phyloP scores from a whole-genome alignment of 2,797 vertebrate genomes.

The Glossophaga mutica region DNA sequence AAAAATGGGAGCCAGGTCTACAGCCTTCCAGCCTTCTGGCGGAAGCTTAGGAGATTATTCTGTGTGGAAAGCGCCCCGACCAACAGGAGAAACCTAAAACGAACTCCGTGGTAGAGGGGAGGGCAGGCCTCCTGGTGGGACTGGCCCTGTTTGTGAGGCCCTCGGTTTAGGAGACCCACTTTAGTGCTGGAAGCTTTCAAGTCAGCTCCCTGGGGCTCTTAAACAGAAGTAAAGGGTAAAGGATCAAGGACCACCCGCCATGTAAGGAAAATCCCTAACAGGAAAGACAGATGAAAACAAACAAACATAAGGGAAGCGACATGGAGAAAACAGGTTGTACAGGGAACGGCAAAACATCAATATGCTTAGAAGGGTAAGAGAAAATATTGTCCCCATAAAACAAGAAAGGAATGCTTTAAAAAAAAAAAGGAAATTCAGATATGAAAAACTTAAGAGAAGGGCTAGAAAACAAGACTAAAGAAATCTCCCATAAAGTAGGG shows the following conservation, averaged over 20 bases:
- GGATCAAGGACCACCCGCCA: background rate
- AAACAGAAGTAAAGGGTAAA: background rate
- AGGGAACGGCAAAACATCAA: background rate
- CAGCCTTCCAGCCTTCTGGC: background rate
- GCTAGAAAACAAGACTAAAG: background rate
- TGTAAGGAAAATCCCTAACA: background rate
- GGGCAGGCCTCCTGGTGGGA: background rate
- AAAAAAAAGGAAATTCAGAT: background rate
- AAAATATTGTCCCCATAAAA: background rate
- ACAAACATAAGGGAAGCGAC: background rate
- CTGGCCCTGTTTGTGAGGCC: background rate
- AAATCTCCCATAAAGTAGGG: background rate
- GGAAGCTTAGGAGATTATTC: background rate
- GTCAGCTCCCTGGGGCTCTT: background rate
- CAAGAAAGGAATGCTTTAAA: background rate
- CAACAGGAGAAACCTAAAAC: background rate
- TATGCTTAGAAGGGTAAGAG: background rate
- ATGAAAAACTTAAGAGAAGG: background rate
- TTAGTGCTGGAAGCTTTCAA: background rate
- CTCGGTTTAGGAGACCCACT: background rate
- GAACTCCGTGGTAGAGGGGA: background rate
- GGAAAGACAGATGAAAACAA: background rate
- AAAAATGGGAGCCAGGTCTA: background rate
- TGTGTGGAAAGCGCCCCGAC: background rate
- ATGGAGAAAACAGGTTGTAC: background rate